These are phyloP conservation scores for Nesogale talazaci DNA, from an alignment of 2,113 vertebrate species.

Conservation along the genomic window DNA sequence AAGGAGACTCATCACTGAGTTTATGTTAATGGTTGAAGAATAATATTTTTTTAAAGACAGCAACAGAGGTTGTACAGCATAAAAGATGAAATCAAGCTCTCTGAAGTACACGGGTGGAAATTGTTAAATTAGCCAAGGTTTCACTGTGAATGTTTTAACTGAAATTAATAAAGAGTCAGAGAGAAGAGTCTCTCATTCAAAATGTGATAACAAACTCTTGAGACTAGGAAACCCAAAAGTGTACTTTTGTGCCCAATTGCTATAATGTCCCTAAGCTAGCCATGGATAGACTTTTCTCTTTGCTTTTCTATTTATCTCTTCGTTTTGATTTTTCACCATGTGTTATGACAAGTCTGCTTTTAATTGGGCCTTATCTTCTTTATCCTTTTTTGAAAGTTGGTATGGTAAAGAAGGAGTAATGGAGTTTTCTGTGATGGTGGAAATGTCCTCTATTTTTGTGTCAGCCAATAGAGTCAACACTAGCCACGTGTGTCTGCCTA, in stretches of 20 bases:
- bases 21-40: background rate
- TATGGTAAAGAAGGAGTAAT: accelerated
- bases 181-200: constrained; percentile 18
- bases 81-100: background rate
- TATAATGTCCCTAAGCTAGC: background rate
- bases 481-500: background rate
- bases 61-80: background rate
- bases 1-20: background rate
- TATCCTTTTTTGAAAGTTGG: constrained; percentile 4
- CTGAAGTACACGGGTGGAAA: background rate
- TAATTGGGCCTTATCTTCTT: background rate
- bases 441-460: background rate
- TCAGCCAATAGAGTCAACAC: background rate
- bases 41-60: background rate
- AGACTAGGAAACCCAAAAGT: background rate
- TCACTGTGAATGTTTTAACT: background rate
- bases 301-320: background rate
- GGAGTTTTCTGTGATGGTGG: background rate
- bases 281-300: background rate
- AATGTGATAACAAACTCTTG: background rate
- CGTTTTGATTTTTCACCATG: background rate
- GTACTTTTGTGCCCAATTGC: background rate
- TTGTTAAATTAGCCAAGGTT: background rate
- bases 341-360: constrained; percentile 16
- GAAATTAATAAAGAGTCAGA: background rate